These are phyloP conservation scores for Tangara arthus DNA, from an alignment of 2,797 vertebrate genomes.

Conservation along the genomic window DNA sequence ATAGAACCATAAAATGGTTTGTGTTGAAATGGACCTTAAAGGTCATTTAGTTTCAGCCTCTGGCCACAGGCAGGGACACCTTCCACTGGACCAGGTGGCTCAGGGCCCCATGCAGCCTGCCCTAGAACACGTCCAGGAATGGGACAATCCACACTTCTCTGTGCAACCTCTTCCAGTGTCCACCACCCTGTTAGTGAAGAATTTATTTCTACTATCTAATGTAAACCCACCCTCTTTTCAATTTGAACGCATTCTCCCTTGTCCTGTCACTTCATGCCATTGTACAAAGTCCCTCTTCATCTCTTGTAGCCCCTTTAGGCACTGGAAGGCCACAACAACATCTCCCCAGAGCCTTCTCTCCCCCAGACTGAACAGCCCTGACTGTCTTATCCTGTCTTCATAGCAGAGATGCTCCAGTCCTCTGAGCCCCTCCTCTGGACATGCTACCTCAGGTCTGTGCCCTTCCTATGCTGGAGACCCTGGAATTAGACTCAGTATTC, in stretches of 20 bases:
- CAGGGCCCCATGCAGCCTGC: not conserved
- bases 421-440: not conserved
- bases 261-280: accelerated
- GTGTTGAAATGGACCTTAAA: not conserved
- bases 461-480: accelerated
- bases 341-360: not conserved
- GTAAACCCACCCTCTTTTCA: not conserved
- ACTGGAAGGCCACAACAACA: not conserved
- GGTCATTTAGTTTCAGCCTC: not conserved
- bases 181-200: not conserved
- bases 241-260: not conserved
- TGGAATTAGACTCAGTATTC: not conserved
- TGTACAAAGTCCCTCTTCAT: not conserved
- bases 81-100: not conserved
- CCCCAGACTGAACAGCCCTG: not conserved
- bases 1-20: not conserved
- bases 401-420: not conserved
- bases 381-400: not conserved
- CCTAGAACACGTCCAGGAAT: not conserved
- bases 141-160: not conserved
- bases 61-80: not conserved
- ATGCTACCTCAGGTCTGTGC: accelerated
- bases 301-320: not conserved
- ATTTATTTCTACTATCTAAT: not conserved
- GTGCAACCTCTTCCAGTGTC: not conserved